These are phyloP conservation scores for Pristionchus maxplancki DNA, from an alignment of 2,888 invertebrate genomes.

Conservation along the genomic window DNA sequence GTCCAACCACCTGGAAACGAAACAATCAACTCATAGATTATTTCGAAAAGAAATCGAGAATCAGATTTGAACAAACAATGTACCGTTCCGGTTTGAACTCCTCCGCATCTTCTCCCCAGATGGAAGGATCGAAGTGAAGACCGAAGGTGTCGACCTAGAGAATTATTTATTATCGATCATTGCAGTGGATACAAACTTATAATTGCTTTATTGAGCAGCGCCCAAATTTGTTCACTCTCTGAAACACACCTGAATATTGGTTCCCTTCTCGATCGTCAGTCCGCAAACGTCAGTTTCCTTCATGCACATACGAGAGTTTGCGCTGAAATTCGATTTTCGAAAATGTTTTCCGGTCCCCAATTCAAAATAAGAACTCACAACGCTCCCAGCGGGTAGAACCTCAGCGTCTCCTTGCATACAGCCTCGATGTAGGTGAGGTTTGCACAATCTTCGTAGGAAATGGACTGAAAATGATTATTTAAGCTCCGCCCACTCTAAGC, in stretches of 20 bases:
- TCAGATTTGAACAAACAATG: background rate
- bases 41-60: background rate
- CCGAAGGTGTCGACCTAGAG: background rate
- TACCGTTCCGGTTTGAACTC: slow-evolving; percentile 44
- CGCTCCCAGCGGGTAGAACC: slow-evolving; percentile 45
- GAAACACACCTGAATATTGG: background rate
- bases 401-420: slow-evolving; percentile 39
- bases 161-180: background rate
- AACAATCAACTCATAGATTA: background rate
- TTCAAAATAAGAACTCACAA: background rate
- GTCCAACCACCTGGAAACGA: slow-evolving; percentile 25
- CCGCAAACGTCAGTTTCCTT: slow-evolving; percentile 36
- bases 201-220: no score
- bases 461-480: slow-evolving; percentile 7
- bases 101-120: slow-evolving; percentile 46
- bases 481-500: no score
- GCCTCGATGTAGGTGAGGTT: slow-evolving; percentile 48
- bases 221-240: background rate
- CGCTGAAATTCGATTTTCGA: background rate
- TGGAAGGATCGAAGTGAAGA: slow-evolving; percentile 10
- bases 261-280: slow-evolving; percentile 23
- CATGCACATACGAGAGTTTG: slow-evolving; percentile 45
- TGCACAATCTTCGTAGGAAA: slow-evolving; percentile 33
- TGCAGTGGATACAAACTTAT: no score
- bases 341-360: background rate